Evolutionary conservation across 2,888 invertebrate genomes (phyloP).

Genomic region (Leptura quadrifasciata): DNA sequence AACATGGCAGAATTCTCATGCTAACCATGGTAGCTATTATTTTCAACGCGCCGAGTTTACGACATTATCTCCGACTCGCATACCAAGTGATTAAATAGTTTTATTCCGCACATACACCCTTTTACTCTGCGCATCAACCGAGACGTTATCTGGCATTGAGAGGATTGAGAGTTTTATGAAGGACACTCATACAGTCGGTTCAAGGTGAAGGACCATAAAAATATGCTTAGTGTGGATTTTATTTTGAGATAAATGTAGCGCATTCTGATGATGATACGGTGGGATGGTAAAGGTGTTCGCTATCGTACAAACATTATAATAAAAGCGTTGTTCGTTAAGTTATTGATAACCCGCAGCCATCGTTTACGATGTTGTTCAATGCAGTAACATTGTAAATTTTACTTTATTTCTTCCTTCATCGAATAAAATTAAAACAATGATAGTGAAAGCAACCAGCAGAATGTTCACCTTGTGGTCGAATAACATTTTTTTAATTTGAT

Average conservation of each 20-base stretch:
- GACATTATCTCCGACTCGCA: conserved; percentile 20
- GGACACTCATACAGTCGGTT: conserved; percentile 11
- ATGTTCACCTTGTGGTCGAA: no score
- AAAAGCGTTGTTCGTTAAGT: background rate
- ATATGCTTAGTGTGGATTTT: conserved; percentile 4
- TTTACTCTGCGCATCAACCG: conserved; percentile 1
- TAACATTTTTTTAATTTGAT: no score
- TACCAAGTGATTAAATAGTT: conserved; percentile 15
- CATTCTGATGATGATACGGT: background rate
- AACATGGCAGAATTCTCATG: conserved; percentile 2
- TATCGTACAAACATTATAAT: background rate
- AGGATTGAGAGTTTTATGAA: conserved; percentile 11
- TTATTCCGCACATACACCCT: conserved; percentile 14
- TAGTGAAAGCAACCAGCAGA: no score
- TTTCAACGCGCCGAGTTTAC: conserved; percentile 4
- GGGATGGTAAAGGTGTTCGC: background rate
- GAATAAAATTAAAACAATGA: no score
- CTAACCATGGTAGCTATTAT: conserved; percentile 26
- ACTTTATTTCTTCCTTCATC: no score
- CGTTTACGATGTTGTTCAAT: background rate
- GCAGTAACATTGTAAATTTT: no score
- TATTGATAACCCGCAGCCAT: background rate
- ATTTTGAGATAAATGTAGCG: background rate
- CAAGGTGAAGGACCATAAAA: conserved; percentile 31
- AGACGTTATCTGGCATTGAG: conserved; percentile 26